Conservation (phyloP, 2,797 vertebrate genomes). For the Intellagama lesueurii region DNA sequence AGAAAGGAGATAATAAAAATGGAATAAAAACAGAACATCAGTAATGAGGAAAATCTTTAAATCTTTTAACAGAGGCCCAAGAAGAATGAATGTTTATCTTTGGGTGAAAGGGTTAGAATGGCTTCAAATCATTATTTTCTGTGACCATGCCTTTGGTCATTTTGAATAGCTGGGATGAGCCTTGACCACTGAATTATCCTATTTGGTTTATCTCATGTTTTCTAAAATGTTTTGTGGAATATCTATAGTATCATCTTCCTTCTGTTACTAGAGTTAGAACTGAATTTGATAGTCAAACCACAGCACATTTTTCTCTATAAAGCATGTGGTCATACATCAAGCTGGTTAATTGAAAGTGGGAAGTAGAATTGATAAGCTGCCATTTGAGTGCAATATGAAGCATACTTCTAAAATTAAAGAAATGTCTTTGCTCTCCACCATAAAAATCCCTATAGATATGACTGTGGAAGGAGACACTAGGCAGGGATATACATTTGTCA, state of each 20-base stretch:
- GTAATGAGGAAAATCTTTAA: background rate
- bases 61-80: background rate
- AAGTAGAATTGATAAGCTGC: slow-evolving; percentile 39
- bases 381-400: slow-evolving; percentile 53
- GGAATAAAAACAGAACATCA: background rate
- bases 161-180: background rate
- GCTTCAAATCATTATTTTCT: background rate
- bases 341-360: slow-evolving; percentile 42
- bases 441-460: slow-evolving; percentile 46
- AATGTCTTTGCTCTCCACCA: slow-evolving; percentile 45
- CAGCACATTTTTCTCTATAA: slow-evolving; percentile 35
- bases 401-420: slow-evolving; percentile 48
- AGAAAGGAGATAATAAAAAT: background rate
- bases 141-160: background rate
- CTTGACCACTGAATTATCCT: background rate
- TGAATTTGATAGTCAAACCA: slow-evolving; percentile 22
- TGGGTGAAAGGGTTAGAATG: background rate
- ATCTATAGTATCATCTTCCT: background rate
- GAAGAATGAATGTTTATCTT: background rate
- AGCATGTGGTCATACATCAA: slow-evolving; percentile 34
- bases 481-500: slow-evolving; percentile 40
- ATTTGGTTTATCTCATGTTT: background rate
- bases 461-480: slow-evolving; percentile 35
- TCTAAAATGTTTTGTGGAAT: background rate
- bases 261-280: background rate